Percentiles rank a stretch among this genome's conserved stretches.
phyloP scores from a whole-genome alignment of 2,888 invertebrate species.

The Strigamia crassipes region DNA sequence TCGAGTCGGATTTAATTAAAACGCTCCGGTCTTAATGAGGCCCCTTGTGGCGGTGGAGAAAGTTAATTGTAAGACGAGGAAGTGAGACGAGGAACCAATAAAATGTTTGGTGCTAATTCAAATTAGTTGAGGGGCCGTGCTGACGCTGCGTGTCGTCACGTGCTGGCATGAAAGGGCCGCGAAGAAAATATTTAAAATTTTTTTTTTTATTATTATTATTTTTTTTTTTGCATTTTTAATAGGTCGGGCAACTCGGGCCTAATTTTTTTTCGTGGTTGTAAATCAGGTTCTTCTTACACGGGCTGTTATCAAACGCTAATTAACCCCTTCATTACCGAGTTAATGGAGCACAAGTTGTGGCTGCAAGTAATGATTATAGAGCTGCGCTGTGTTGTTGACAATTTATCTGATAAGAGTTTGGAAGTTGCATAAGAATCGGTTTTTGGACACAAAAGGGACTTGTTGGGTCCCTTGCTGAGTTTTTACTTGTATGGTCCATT shows the following conservation, averaged over 20 bases:
- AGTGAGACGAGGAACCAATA: constrained; percentile 36
- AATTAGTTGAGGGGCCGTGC: neutral
- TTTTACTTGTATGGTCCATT: neutral
- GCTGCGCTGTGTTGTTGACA: neutral
- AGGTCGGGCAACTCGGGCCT: neutral
- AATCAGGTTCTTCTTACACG: constrained; percentile 20
- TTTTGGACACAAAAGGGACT: constrained; percentile 23
- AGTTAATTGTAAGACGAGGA: constrained; percentile 40
- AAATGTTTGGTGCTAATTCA: constrained; percentile 39
- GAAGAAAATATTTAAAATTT: no score
- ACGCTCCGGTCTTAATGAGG: neutral
- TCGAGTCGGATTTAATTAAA: constrained; percentile 25
- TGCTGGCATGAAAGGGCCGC: neutral
- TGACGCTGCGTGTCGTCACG: neutral
- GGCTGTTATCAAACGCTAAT: constrained; percentile 35
- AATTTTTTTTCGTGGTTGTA: neutral
- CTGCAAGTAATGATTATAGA: constrained; percentile 11
- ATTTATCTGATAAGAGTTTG: neutral
- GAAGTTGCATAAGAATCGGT: constrained; percentile 3
- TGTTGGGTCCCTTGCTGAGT: neutral
- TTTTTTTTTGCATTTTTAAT: neutral
- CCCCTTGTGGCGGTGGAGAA: constrained; percentile 30
- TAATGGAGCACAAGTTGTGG: constrained; percentile 34
- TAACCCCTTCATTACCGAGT: constrained; percentile 38
- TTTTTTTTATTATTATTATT: no score